phyloP scores from a whole-genome alignment of 2,113 vertebrate genomes.

The Anolis sagrei region DNA sequence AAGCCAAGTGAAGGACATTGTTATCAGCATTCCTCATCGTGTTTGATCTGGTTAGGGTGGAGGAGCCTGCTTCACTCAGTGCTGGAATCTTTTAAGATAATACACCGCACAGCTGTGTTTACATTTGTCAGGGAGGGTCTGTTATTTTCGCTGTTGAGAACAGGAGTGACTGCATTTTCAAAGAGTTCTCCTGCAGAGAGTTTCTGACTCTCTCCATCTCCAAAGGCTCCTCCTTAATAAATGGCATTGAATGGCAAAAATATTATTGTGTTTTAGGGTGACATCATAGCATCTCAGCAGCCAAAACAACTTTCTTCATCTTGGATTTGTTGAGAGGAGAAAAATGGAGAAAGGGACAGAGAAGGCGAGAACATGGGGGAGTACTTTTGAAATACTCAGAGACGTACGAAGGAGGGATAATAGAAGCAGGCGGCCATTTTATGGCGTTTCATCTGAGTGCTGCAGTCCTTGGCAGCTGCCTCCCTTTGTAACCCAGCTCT shows the following conservation, averaged over 20 bases:
- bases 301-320: constrained; percentile 36
- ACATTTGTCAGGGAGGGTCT: constrained; percentile 53
- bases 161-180: constrained; percentile 58
- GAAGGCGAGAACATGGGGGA: not conserved
- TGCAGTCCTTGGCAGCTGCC: fast-evolving
- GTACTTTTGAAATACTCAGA: not conserved
- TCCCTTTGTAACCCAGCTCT: not conserved
- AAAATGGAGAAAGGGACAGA: constrained; percentile 19
- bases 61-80: constrained; percentile 34
- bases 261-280: constrained; percentile 36
- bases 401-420: not conserved
- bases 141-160: constrained; percentile 64
- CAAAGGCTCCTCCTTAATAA: constrained; percentile 60
- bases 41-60: constrained; percentile 31
- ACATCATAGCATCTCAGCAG: constrained; percentile 43
- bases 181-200: constrained; percentile 56
- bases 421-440: not conserved
- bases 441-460: not conserved
- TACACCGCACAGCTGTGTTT: constrained; percentile 60
- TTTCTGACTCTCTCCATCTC: constrained; percentile 57
- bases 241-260: constrained; percentile 44
- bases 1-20: not conserved
- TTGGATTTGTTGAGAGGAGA: constrained; percentile 40
- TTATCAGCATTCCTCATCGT: constrained; percentile 28
- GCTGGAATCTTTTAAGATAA: constrained; percentile 56